phyloP scores from a whole-genome alignment of 2,888 invertebrate genomes.

The Alviniconcha strummeri region DNA sequence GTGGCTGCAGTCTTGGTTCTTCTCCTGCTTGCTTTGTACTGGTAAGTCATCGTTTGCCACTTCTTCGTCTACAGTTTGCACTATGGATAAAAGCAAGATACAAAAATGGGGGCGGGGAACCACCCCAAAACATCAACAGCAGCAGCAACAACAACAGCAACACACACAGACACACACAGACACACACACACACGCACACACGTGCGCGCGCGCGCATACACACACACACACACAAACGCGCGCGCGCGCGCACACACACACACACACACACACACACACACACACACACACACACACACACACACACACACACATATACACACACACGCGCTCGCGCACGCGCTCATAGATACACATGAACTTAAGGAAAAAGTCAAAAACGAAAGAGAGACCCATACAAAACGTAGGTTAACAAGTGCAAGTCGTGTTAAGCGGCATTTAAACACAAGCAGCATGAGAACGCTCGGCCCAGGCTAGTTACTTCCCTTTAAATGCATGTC shows the following conservation, averaged over 20 bases:
- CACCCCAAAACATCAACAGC: too few species aligned
- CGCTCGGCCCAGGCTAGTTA: not conserved
- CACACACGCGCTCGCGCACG: not conserved
- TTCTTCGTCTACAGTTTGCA: not conserved
- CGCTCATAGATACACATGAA: not conserved
- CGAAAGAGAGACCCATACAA: not conserved
- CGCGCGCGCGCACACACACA: not conserved
- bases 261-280: conserved; percentile 11
- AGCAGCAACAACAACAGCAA: too few species aligned
- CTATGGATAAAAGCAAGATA: not conserved
- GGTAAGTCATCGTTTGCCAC: too few species aligned
- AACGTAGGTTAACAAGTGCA: too few species aligned
- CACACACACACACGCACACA: too few species aligned
- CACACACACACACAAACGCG: conserved; percentile 1
- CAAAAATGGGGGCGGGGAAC: too few species aligned
- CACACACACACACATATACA: not conserved
- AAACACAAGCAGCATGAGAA: not conserved
- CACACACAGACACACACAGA: too few species aligned
- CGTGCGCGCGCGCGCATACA: too few species aligned
- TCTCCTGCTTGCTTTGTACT: too few species aligned
- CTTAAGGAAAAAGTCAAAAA: not conserved
- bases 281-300: conserved; percentile 18
- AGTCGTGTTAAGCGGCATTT: not conserved
- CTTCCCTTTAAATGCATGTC: not conserved
- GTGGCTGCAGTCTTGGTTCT: too few species aligned